Base-by-base conservation (phyloP, 2,113 vertebrate genomes). In the Patagioenas fasciata region DNA sequence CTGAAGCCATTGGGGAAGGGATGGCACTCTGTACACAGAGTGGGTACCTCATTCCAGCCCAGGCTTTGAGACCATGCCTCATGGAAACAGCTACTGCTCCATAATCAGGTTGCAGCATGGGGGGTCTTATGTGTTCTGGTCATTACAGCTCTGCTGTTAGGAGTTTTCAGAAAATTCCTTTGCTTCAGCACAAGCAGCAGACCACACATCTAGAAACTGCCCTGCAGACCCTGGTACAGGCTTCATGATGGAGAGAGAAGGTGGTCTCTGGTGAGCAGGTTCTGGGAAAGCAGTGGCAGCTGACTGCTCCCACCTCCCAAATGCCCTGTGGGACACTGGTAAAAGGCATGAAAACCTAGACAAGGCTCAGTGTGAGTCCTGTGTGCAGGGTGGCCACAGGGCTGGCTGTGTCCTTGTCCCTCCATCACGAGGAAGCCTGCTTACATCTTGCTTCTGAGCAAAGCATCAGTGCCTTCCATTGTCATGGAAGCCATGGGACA, bases 321-420 rank as follows among this genome's bases (percentile, higher is more conserved):
- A 11, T 66, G n/a, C 28, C 29, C 2, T 32, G 4, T 53, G 14
- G 25, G 31, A n/a, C 85, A 72, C 29, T 29, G 24, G 32, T 25
- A 21, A 40, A 31, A 53, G 47, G 24, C 29, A 44, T 26, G 16
- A 44, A 38, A 51, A 80, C 13, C n/a, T 21, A 17, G 36, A 26
- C 24, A 57, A 57, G 81, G 42, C 19, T 42, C 8, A 2, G 14
- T 62, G 14, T 0, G 5, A 61, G 31, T 38, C 24, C n/a, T 32
- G 19, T 5, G 4, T 26, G 66, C 0, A 1, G 44, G 34, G 19
- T 36, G 79, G 9, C 8, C 25, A 19, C 18, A 8, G 5, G 5
- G 29, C 54, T 80, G 48, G 15, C 4, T 47, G 1, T 32, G 54
- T 31, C 8, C 56, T 64, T 26, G 11, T 32, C 4, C 0, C 60